Percentiles rank a stretch among this genome's conserved stretches.
Evolutionary conservation across 2,113 vertebrate species (phyloP).

Genomic region (Murina feae): DNA sequence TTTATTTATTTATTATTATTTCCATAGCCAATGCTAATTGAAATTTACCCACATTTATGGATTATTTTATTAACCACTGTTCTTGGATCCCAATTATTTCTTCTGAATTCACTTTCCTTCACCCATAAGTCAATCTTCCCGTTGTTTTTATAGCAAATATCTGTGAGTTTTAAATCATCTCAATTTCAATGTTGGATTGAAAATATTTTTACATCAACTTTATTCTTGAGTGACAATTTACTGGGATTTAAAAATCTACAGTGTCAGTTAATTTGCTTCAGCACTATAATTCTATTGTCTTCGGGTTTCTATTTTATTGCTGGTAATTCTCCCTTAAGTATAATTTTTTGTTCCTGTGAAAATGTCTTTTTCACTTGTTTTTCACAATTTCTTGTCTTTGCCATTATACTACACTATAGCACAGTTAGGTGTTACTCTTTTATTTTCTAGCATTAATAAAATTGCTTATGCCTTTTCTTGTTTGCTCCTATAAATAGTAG

Average conservation of each 20-base stretch:
- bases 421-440: neutral
- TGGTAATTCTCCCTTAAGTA: neutral
- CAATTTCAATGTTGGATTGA: neutral
- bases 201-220: slow-evolving; percentile 44
- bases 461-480: neutral
- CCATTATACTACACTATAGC: neutral
- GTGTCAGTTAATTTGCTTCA: slow-evolving; percentile 23
- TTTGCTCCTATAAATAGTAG: neutral
- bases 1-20: neutral
- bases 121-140: neutral
- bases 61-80: neutral
- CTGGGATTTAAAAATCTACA: slow-evolving; percentile 12
- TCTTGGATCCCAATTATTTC: neutral
- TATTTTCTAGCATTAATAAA: neutral
- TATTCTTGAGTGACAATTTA: neutral
- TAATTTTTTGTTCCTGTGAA: slow-evolving; percentile 19
- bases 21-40: neutral
- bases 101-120: neutral
- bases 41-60: neutral
- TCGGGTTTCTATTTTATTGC: neutral
- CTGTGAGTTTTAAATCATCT: neutral
- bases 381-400: slow-evolving; percentile 6
- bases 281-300: neutral
- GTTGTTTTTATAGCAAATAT: slow-evolving; percentile 9
- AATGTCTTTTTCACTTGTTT: neutral